Conservation (phyloP, 2,797 vertebrate species). For the Periophthalmus magnuspinnatus region DNA sequence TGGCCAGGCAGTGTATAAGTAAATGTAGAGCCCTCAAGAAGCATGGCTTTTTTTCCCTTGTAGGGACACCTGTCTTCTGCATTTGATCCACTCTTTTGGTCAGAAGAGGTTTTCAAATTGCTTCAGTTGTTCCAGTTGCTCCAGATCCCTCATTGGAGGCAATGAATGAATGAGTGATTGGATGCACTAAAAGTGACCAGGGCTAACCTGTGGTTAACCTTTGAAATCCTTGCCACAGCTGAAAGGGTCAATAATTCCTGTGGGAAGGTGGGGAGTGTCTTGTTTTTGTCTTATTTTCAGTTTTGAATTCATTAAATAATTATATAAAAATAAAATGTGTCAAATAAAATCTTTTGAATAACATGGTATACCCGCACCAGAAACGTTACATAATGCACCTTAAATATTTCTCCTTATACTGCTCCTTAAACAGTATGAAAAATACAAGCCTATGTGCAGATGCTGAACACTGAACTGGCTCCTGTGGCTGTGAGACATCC, state of each 20-base stretch:
- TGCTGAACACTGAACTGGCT: constrained; percentile 30
- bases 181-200: background rate
- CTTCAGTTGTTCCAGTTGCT: background rate
- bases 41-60: background rate
- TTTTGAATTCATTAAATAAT: background rate
- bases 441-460: constrained; percentile 37
- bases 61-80: background rate
- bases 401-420: background rate
- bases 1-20: too few species aligned
- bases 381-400: background rate
- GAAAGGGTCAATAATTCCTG: background rate
- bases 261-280: background rate
- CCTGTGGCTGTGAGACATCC: constrained; percentile 35
- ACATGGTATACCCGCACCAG: background rate
- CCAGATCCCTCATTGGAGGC: background rate
- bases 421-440: constrained; percentile 18
- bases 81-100: background rate
- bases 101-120: background rate
- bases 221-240: background rate
- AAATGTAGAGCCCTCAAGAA: too few species aligned
- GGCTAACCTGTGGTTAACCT: constrained; percentile 3
- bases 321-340: background rate
- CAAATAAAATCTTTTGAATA: background rate
- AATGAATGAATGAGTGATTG: too few species aligned
- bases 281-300: background rate